Conservation (phyloP, 2,113 vertebrate genomes). For the Cercocebus atys region DNA sequence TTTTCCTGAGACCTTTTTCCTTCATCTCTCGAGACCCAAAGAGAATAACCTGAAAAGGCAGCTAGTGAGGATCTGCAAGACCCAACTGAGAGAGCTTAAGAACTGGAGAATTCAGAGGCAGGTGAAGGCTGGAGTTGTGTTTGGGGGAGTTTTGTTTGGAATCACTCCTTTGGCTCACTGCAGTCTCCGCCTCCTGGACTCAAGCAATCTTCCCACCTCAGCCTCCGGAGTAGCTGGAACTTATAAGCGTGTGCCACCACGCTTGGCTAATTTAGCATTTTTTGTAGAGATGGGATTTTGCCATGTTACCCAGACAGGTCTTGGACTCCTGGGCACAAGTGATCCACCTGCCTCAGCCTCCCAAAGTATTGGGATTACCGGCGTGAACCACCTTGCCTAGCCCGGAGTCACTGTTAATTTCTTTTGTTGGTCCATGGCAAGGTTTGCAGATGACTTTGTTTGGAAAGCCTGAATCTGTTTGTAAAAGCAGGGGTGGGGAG, state of each 20-base stretch:
- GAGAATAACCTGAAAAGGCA: neutral
- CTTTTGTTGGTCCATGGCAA: neutral
- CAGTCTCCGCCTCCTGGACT: too few species aligned
- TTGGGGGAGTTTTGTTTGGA: neutral
- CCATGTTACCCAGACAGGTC: too few species aligned
- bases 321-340: too few species aligned
- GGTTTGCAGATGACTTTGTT: constrained; percentile 24
- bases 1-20: neutral
- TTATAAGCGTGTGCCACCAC: too few species aligned
- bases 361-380: too few species aligned
- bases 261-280: too few species aligned
- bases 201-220: too few species aligned
- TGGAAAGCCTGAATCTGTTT: neutral
- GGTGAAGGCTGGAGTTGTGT: neutral
- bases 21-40: neutral
- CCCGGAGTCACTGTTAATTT: neutral
- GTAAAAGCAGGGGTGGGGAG: neutral
- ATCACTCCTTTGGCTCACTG: neutral
- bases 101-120: neutral
- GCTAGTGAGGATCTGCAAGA: neutral
- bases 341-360: too few species aligned
- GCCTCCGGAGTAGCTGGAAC: too few species aligned
- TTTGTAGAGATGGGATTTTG: too few species aligned
- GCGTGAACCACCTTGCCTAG: too few species aligned
- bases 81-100: neutral